phyloP scores from a whole-genome alignment of 1,140 invertebrate genomes.

The Lutraria rhynchaena region DNA sequence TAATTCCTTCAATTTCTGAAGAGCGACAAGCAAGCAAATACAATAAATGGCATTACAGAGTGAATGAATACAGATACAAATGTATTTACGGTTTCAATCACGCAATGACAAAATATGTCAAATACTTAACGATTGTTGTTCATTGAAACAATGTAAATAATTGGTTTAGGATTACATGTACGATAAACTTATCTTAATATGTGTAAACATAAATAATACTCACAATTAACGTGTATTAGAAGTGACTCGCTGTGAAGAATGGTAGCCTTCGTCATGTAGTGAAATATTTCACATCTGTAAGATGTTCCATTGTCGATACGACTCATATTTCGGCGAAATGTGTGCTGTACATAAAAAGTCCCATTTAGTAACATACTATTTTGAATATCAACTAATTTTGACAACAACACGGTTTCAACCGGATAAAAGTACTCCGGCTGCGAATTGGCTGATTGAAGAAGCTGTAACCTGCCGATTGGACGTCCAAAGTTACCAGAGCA shows the following conservation, averaged over 20 bases:
- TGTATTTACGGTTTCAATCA: too few species aligned
- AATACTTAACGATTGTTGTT: too few species aligned
- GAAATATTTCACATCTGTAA: not conserved
- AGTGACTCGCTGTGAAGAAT: not conserved
- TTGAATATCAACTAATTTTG: not conserved
- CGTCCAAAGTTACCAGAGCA: conserved; percentile 1
- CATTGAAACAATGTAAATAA: too few species aligned
- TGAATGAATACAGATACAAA: too few species aligned
- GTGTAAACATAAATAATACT: too few species aligned
- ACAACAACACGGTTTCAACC: not conserved
- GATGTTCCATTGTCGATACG: conserved; percentile 1
- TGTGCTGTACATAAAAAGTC: not conserved
- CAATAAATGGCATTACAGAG: too few species aligned
- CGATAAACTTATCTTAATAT: too few species aligned
- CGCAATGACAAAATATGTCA: too few species aligned
- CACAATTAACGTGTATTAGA: not conserved
- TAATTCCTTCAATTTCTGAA: too few species aligned
- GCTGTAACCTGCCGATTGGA: not conserved
- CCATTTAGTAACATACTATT: not conserved
- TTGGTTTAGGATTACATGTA: too few species aligned
- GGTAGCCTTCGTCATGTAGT: not conserved
- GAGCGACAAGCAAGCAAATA: too few species aligned
- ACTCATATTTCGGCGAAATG: not conserved
- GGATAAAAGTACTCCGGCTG: not conserved
- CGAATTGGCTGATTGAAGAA: not conserved